Evolutionary conservation across 2,113 vertebrate species (phyloP), one percentile per base, ranked within the genome.

Genomic region (Melanocharis versteri): DNA sequence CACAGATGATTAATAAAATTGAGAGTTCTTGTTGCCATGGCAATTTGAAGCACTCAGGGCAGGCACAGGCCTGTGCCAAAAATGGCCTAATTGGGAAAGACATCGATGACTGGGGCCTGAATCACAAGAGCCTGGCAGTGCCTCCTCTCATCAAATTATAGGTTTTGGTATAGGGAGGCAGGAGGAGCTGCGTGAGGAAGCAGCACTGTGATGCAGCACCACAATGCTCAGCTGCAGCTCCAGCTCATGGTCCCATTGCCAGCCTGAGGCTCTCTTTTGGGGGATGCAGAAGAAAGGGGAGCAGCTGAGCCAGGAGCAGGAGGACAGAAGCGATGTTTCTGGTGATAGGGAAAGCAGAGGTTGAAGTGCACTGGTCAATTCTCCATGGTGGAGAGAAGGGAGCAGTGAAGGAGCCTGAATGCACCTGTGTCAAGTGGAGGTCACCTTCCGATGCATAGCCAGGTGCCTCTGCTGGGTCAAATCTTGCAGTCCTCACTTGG

Each of bases 1-100:
- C 83, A 77, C 70, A 91, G 89, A 97, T 97, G 95, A 97, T 96
- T 96, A 97, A 96, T 95, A 97, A 95, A 91, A 97, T 94, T 90
- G 96, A 89, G 94, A 75, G 93, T 62, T 95, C 93, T 62, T 73
- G 97, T 97, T 97, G 95, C 95, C 93, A 97, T 93, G 92, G 97
- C 65, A 87, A 98, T 86, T 56, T 4, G 21, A 97, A 97, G 94
- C 77, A 30, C 95, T 96, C 71, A 70, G 93, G 71, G 61, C 87
- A 91, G 68, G 68, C 94, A 95, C 56, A 84, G 90, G 87, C 69
- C 83, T 93, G 92, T 89, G 78, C 87, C 37, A 50, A 87, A 79
- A 92, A 87, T 27, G 35, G 91, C 78, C 75, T 93, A 94, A 95
- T 92, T 94, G 93, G 81, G 94, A 93, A 89, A 91, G 81, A 90